Base-by-base conservation (phyloP, 2,888 invertebrate genomes). In the Melanostoma scalare region DNA sequence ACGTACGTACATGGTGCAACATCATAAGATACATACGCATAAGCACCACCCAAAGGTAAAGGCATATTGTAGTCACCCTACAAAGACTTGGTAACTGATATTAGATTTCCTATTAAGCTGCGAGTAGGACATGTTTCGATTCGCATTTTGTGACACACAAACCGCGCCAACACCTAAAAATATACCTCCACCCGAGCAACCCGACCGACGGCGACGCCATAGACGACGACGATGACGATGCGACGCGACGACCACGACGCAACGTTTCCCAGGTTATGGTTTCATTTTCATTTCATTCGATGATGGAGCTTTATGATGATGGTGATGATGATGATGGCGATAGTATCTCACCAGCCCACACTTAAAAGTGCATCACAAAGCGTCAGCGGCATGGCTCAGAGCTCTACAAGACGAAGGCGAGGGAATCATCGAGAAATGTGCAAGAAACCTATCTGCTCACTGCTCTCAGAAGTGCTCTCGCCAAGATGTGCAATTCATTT, bases 51-150 rank as follows among this genome's bases (percentile, higher is more conserved):
- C 10, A 58, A 63, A 60, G 48, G 5, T 53, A 44, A 46, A 67
- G 44, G 10, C 69, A 61, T 69, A 20, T 20, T 9, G 50, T 10
- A 56, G 10, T n/a, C 50, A 55, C 58, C 53, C 58, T 74, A 48
- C 42, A 61, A 55, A 74, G 65, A 79, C 79, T 84, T 84, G 79
- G 46, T 74, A 84, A 71, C 63, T 60, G 78, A 84, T 84, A 79
- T 84, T 84, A 84, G 78, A 79, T 84, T 84, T 84, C 79, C 84
- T 79, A 84, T 79, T 74, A 56, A 68, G 72, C n/a, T 33, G 6
- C 60, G 46, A 72, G 80, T 36, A 53, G 48, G 65, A 69, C 75
- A 63, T 69, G 50, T 42, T 67, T 50, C 46, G 48, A 58, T 48
- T 52, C 53, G 60, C 63, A 46, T 40, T 52, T 42, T 67, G 50